These are phyloP conservation scores for Orientallactaga sibirica DNA, from an alignment of 2,797 vertebrate species.

Conservation along the genomic window DNA sequence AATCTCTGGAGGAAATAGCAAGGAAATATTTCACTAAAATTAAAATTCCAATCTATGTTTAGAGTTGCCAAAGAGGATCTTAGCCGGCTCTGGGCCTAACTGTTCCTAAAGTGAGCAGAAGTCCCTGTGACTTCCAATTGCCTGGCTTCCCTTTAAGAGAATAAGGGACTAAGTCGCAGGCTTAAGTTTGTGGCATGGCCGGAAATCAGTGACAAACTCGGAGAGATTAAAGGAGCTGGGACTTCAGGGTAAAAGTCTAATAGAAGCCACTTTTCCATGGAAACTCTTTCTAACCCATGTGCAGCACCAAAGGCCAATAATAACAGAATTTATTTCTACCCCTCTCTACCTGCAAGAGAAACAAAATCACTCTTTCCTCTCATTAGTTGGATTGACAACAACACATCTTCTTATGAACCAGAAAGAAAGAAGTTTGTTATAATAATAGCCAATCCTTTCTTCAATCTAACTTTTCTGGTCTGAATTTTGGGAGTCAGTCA, in stretches of 20 bases:
- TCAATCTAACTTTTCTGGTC: neutral
- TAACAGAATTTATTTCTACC: neutral
- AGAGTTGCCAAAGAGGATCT: neutral
- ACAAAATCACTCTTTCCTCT: neutral
- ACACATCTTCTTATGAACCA: neutral
- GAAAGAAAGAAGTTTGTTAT: neutral
- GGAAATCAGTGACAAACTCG: conserved; percentile 49
- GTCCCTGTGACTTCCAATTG: neutral
- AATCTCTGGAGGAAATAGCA: neutral
- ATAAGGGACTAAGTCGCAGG: neutral
- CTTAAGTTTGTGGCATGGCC: neutral
- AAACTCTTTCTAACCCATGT: neutral
- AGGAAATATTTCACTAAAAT: conserved; percentile 45
- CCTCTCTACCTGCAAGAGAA: conserved; percentile 40
- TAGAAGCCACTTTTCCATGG: conserved; percentile 36
- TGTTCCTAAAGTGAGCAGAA: conserved; percentile 25
- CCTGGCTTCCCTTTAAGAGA: conserved; percentile 9
- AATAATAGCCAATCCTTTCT: neutral
- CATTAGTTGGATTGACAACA: neutral
- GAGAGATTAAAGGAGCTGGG: conserved; percentile 45
- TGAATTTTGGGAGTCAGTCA: neutral
- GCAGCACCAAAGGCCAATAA: conserved; percentile 10
- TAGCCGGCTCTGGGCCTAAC: accelerated
- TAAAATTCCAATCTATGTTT: neutral
- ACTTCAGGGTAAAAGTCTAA: neutral